Evolutionary conservation across 1,140 invertebrate species (phyloP).

Genomic region (Steinernema feltiae): DNA sequence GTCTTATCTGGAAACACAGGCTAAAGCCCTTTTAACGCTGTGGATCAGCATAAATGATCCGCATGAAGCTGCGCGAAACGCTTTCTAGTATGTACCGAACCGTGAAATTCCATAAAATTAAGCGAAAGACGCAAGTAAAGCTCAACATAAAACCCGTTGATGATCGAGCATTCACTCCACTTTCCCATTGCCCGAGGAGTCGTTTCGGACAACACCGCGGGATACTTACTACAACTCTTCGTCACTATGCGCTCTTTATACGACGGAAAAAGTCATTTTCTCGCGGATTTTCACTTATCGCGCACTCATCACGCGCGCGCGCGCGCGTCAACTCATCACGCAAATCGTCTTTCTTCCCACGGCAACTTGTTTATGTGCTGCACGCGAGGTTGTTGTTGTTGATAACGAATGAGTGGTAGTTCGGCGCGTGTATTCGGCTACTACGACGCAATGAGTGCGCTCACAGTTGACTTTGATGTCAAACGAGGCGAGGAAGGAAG

Average conservation of each 20-base stretch:
- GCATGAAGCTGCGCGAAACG: no score
- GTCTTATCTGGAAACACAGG: not conserved
- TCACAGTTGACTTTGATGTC: no score
- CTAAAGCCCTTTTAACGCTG: no score
- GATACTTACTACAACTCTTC: no score
- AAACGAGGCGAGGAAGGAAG: not conserved
- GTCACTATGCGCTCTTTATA: not conserved
- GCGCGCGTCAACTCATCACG: not conserved
- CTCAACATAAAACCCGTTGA: not conserved
- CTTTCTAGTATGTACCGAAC: no score
- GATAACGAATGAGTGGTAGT: not conserved
- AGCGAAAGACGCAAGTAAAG: not conserved
- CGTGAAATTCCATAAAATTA: not conserved
- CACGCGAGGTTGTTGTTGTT: not conserved
- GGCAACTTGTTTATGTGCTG: constrained; percentile 6
- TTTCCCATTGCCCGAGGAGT: constrained; percentile 3
- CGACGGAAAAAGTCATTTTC: constrained; percentile 8
- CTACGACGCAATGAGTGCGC: no score
- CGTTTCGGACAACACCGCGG: not conserved
- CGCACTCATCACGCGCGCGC: not conserved
- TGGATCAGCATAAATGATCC: no score
- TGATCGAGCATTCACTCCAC: not conserved
- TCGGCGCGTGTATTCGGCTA: no score
- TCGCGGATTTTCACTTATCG: not conserved
- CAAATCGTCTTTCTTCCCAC: not conserved